Evolutionary conservation across 2,888 invertebrate genomes (phyloP), one percentile per base, ranked within the genome.

Genomic region (Agriopis marginaria): DNA sequence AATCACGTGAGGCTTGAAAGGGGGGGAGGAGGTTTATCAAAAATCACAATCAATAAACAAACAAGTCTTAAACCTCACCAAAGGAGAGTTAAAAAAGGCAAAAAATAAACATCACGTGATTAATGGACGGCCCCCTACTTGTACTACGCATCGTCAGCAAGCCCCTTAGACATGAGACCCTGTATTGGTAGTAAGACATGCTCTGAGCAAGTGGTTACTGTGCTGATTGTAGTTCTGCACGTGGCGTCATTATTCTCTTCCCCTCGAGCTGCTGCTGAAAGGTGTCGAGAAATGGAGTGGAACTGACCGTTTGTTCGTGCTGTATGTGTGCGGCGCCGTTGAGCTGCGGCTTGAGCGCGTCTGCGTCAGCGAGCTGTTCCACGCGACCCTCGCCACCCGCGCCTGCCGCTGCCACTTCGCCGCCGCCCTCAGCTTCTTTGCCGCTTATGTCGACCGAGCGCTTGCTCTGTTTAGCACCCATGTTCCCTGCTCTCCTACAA

Each of bases 381-480:
- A 97, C 95, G 87, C 97, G 97, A 73, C 96, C 97, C 82, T 95
- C 96, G 70, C 95, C 95, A 60, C 94, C 95, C 69, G 96, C 95
- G 75, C 95, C 95, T 69, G 95, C 95, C 71, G 93, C 95, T 66
- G 95, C 92, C 73, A 95, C 95, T 76, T 95, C 95, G 68, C 95
- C 95, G 68, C 95, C 95, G 73, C 95, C 94, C 80, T 95, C 95
- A 63, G 93, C 93, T 95, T 96, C 93, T 90, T 96, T 95, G 82
- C 96, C 96, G 89, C 97, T 97, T 91, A 97, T 97, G 90, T 97
- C 97, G 90, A 97, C 97, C 85, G 97, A 97, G 94, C 97, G 96
- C 93, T 97, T 97, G 93, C 97, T 97, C 95, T 97, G 97, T 95
- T 96, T 96, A 92, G 96, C 97, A 95, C 97, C 97, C 97, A 97